phyloP scores from a whole-genome alignment of 2,888 invertebrate genomes.

The Polietes domitor region DNA sequence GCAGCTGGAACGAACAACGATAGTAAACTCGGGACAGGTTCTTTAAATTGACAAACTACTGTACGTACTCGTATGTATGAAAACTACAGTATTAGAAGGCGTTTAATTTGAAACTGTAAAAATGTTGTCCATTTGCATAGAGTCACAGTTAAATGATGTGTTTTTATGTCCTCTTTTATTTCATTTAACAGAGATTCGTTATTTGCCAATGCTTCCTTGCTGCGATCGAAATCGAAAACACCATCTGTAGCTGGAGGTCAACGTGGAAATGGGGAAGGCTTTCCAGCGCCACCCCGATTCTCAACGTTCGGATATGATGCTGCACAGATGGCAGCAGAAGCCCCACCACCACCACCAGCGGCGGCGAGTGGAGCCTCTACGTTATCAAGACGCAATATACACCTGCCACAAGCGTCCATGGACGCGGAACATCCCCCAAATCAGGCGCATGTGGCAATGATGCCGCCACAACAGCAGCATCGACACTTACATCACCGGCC shows the following conservation, averaged over 20 bases:
- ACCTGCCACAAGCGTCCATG: slow-evolving; percentile 72
- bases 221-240: slow-evolving; percentile 78
- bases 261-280: slow-evolving; percentile 67
- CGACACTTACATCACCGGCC: slow-evolving; percentile 67
- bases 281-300: slow-evolving; percentile 77
- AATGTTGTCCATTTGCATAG: neutral
- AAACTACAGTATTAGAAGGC: neutral
- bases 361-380: slow-evolving; percentile 70
- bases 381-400: slow-evolving; percentile 73
- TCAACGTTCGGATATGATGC: slow-evolving; percentile 80
- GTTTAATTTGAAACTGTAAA: neutral
- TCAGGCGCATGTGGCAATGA: slow-evolving; percentile 55
- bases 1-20: too few relatives aligned
- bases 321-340: slow-evolving; percentile 64
- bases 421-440: slow-evolving; percentile 75
- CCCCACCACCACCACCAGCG: slow-evolving; percentile 68
- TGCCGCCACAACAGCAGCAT: slow-evolving; percentile 65
- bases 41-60: neutral
- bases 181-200: slow-evolving; percentile 79
- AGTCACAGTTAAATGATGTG: slow-evolving; percentile 23
- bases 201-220: slow-evolving; percentile 75
- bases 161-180: neutral
- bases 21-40: too few relatives aligned
- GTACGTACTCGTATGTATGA: too few relatives aligned
- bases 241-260: slow-evolving; percentile 74